Evolutionary conservation across 2,797 vertebrate genomes (phyloP).

Genomic region (Poeciliopsis infans): DNA sequence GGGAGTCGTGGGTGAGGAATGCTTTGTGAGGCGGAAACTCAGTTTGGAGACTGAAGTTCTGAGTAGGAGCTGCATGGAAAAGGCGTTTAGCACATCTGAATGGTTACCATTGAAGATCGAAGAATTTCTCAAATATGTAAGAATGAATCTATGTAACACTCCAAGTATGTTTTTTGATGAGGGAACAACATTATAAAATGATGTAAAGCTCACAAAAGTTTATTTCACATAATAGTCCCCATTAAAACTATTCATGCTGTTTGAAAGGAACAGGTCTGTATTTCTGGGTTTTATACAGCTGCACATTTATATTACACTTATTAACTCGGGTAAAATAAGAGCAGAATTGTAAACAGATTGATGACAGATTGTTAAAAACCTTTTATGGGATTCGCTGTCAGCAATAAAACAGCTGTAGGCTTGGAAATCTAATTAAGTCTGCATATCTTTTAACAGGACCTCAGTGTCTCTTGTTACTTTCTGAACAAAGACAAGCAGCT

Average conservation of each 20-base stretch:
- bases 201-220: too few species aligned
- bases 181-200: too few species aligned
- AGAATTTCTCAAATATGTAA: too few species aligned
- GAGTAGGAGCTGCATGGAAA: too few species aligned
- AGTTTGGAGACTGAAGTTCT: too few species aligned
- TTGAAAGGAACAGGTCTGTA: neutral
- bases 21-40: too few species aligned
- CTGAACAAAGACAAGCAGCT: neutral
- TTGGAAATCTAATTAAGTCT: neutral
- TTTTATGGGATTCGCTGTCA: neutral
- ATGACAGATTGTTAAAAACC: neutral
- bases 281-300: neutral
- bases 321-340: neutral
- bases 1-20: too few species aligned
- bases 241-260: neutral
- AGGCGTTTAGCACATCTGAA: too few species aligned
- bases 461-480: neutral
- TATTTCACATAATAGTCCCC: too few species aligned
- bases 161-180: too few species aligned
- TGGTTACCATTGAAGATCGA: too few species aligned
- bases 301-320: neutral
- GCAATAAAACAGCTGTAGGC: conserved; percentile 1
- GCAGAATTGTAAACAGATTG: neutral
- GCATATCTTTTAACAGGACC: conserved; percentile 4
- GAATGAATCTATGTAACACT: too few species aligned